Percentiles rank a stretch among this genome's conserved stretches.
Evolutionary conservation across 2,888 invertebrate species (phyloP).

Genomic region (Cerastoderma edule): DNA sequence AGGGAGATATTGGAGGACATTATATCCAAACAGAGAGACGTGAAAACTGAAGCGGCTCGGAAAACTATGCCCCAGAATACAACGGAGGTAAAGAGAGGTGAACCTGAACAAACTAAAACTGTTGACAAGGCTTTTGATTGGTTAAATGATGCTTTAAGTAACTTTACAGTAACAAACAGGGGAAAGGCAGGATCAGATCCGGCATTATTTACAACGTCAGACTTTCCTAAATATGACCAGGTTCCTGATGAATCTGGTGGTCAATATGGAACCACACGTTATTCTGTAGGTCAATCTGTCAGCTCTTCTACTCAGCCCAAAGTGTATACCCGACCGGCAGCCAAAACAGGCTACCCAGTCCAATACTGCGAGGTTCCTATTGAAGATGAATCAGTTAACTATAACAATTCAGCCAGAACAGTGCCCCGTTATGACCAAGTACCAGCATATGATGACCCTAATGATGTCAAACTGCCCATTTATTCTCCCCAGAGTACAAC

Average conservation of each 20-base stretch:
- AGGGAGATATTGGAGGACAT: neutral
- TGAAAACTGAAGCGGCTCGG: neutral
- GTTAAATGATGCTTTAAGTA: slow-evolving; percentile 82
- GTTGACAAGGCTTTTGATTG: slow-evolving; percentile 84
- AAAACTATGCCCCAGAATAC: neutral
- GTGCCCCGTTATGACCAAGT: slow-evolving; percentile 68
- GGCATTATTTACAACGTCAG: slow-evolving; percentile 7
- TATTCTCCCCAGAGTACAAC: slow-evolving; percentile 63
- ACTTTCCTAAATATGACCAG: slow-evolving; percentile 66
- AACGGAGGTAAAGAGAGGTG: neutral
- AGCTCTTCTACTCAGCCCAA: slow-evolving; percentile 40
- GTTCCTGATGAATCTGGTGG: slow-evolving; percentile 62
- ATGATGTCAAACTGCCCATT: slow-evolving; percentile 55
- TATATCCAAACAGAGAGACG: neutral
- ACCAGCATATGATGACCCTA: slow-evolving; percentile 61
- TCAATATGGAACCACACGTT: neutral
- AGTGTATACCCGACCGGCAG: slow-evolving; percentile 25
- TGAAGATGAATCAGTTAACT: slow-evolving; percentile 15
- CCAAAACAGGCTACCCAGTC: slow-evolving; percentile 28
- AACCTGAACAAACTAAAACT: slow-evolving; percentile 49
- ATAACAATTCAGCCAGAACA: neutral
- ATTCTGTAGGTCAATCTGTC: neutral
- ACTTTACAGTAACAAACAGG: slow-evolving; percentile 66
- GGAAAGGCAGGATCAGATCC: slow-evolving; percentile 49
- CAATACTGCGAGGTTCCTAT: slow-evolving; percentile 54